Evolutionary conservation across 2,113 vertebrate genomes (phyloP).

Genomic region (Nycticorax nycticorax): DNA sequence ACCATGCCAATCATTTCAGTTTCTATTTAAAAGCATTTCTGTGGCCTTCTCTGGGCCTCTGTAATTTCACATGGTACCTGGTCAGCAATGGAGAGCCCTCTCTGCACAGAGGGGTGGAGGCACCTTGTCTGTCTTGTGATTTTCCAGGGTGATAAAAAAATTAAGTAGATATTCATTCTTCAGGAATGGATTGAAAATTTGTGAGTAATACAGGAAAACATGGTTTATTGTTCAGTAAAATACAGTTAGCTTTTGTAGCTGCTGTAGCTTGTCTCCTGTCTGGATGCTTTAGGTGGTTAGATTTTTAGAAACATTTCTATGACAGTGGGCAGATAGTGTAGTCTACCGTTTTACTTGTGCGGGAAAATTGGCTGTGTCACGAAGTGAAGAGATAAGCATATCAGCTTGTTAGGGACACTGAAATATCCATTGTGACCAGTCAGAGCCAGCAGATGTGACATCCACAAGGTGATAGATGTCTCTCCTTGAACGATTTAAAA

Average conservation of each 20-base stretch:
- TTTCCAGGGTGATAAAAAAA: not conserved
- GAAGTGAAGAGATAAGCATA: not conserved
- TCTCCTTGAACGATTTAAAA: not conserved
- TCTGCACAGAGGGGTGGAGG: not conserved
- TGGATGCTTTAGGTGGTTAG: not conserved
- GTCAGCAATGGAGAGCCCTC: not conserved
- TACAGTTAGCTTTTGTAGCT: not conserved
- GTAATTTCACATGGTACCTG: not conserved
- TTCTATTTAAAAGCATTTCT: not conserved
- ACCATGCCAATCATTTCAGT: not conserved
- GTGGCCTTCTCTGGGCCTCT: not conserved
- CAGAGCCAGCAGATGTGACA: accelerated
- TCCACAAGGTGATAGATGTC: not conserved
- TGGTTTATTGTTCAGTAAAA: not conserved
- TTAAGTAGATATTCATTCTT: not conserved
- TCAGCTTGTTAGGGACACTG: not conserved
- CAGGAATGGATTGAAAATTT: not conserved
- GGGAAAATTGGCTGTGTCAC: not conserved
- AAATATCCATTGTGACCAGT: not conserved
- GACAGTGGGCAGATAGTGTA: not conserved
- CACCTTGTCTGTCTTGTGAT: not conserved
- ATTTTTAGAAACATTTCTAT: not conserved
- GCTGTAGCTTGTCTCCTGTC: not conserved
- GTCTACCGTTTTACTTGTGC: not conserved
- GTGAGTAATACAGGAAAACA: not conserved